phyloP scores from a whole-genome alignment of 2,888 invertebrate genomes.

The Synergus gifuensis region DNA sequence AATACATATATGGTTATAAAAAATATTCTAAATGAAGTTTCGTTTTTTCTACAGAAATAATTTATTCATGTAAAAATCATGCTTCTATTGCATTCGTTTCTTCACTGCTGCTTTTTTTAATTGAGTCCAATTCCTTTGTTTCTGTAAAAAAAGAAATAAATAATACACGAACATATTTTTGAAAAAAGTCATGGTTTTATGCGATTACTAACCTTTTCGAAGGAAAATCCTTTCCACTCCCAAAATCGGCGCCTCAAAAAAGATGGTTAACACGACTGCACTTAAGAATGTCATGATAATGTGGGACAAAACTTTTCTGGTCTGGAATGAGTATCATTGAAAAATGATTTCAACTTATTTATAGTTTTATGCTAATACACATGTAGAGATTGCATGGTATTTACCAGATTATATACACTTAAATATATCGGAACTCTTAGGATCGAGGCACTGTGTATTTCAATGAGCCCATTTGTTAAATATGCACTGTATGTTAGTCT shows the following conservation, averaged over 20 bases:
- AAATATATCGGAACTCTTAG: slow-evolving; percentile 82
- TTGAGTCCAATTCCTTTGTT: slow-evolving; percentile 53
- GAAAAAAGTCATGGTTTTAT: background rate
- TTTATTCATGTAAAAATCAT: slow-evolving; percentile 22
- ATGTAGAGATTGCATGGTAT: slow-evolving; percentile 37
- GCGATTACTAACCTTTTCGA: slow-evolving; percentile 76
- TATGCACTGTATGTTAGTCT: slow-evolving; percentile 87
- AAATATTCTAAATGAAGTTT: background rate
- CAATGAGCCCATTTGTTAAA: slow-evolving; percentile 85
- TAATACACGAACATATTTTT: background rate
- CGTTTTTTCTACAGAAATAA: slow-evolving; percentile 52
- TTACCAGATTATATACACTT: slow-evolving; percentile 82
- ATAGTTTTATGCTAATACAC: no score
- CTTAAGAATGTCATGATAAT: slow-evolving; percentile 82
- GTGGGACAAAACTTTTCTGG: slow-evolving; percentile 81
- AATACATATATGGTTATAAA: background rate
- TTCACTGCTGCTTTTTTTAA: slow-evolving; percentile 61
- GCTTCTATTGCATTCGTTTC: slow-evolving; percentile 60
- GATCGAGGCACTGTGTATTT: slow-evolving; percentile 83
- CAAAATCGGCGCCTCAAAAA: slow-evolving; percentile 86
- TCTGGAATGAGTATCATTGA: slow-evolving; percentile 77
- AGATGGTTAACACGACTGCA: slow-evolving; percentile 82
- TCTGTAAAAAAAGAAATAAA: slow-evolving; percentile 46
- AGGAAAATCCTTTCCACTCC: slow-evolving; percentile 85
- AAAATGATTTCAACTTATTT: background rate